Base-by-base conservation (phyloP, 2,113 vertebrate genomes). In the Myotis yumanensis region DNA sequence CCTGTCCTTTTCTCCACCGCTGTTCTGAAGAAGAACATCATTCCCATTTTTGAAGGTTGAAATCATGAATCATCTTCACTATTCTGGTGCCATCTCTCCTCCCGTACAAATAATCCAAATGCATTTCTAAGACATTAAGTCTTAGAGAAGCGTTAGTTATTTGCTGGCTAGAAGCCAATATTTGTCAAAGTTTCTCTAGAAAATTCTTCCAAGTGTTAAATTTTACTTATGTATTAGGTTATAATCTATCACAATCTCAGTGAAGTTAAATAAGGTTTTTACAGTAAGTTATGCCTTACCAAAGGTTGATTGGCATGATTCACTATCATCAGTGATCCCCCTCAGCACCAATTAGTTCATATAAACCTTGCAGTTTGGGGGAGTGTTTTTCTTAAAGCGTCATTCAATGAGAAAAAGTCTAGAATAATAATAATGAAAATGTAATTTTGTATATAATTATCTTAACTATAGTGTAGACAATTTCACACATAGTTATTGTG, bases 61-160 rank as follows among this genome's bases (percentile, higher is more conserved):
- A 90, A 95, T 88, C 30, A 43, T 57, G 51, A 35, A 73, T 87
- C 86, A 59, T 51, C 25, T 25, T 86, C 11, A 46, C 43, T 84
- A 14, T 64, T 80, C 28, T 43, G 62, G 11, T n/a, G 11, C n/a
- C 7, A 2, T 25, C 20, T 88, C 30, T 48, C 43, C 59, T 93
- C 25, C 17, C 23, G 0, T 30, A 2, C 68, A 66, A 64, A 79
- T 57, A 64, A 71, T 25, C 43, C 77, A 80, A 71, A 48, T 52
- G 5, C 0, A 1, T 92, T 81, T 86, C 40, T 73, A 2, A 15
- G 48, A 30, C 59, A 72, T 30, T 57, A 54, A 46, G 72, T 84
- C 91, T 90, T 81, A 72, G 32, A 69, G 51, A 90, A 57, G 37
- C 22, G 59, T 91, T 30, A 91, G 30, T 87, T 57, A 92, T 46